Conservation (phyloP, 2,113 vertebrate genomes). For the Barnardius zonarius region DNA sequence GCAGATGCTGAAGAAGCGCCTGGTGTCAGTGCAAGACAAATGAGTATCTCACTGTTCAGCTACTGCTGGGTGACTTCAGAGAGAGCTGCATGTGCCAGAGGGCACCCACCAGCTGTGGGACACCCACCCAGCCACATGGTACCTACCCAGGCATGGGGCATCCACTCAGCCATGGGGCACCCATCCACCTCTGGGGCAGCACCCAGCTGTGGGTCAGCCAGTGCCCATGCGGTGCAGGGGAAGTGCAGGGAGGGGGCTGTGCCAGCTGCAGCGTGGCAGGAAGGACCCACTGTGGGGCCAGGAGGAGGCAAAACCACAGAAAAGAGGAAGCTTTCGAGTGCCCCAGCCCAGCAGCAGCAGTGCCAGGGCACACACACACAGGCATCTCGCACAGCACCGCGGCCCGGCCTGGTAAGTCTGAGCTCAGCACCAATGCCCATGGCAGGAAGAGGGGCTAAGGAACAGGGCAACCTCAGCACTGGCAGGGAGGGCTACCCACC, state of each 20-base stretch:
- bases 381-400: accelerated
- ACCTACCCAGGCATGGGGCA: no score
- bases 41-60: accelerated
- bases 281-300: neutral
- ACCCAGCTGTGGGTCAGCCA: no score
- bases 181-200: neutral
- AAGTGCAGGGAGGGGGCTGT: neutral
- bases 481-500: neutral
- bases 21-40: accelerated
- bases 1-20: accelerated
- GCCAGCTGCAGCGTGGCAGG: neutral
- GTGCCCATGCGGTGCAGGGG: neutral
- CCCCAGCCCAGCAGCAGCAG: neutral
- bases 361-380: neutral
- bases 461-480: neutral
- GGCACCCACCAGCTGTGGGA: neutral
- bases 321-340: constrained; percentile 16
- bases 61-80: neutral
- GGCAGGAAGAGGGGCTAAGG: neutral
- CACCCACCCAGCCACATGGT: neutral
- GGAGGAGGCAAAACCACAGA: neutral
- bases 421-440: accelerated
- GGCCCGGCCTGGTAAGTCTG: neutral
- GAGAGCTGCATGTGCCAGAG: neutral
- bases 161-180: no score